These are phyloP conservation scores for Drosophila ambigua DNA, from an alignment of 1,140 invertebrate genomes.

Conservation along the genomic window DNA sequence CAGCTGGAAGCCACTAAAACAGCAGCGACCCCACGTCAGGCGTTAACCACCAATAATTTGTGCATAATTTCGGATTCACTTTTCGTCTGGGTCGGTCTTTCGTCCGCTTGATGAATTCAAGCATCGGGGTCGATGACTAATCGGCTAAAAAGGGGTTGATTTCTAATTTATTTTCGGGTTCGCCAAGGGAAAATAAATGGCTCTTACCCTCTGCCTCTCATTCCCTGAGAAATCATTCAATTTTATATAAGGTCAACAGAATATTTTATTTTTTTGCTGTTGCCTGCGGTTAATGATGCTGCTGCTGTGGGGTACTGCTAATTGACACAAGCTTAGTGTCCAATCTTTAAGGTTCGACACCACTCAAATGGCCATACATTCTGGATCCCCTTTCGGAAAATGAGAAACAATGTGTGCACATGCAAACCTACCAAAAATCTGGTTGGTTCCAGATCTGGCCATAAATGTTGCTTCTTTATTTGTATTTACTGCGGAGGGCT, in stretches of 20 bases:
- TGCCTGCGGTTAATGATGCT: not conserved
- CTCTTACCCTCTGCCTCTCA: slow-evolving; percentile 1
- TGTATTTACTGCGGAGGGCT: not conserved
- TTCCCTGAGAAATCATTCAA: slow-evolving; percentile 48
- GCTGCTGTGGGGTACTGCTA: slow-evolving; percentile 39
- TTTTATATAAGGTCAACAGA: slow-evolving; percentile 69
- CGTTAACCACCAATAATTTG: slow-evolving; percentile 12
- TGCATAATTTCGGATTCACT: slow-evolving; percentile 57
- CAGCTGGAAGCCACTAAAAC: not conserved
- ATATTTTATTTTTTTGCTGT: slow-evolving; percentile 12
- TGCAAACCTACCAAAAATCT: slow-evolving; percentile 36
- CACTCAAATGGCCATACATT: slow-evolving; percentile 59
- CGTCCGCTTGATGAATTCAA: slow-evolving; percentile 8
- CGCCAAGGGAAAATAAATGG: slow-evolving; percentile 55
- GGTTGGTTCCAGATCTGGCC: not conserved
- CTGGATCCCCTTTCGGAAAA: slow-evolving; percentile 19
- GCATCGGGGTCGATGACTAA: slow-evolving; percentile 53
- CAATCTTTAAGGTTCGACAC: not conserved
- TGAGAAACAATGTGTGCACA: slow-evolving; percentile 72
- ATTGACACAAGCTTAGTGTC: slow-evolving; percentile 59
- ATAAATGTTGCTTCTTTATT: slow-evolving; percentile 16
- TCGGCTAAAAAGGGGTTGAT: slow-evolving; percentile 42
- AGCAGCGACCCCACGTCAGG: slow-evolving; percentile 8
- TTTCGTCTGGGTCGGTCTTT: not conserved
- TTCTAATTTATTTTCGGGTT: slow-evolving; percentile 55